A percentile compares a stretch with the other conserved stretches of the same genome.
phyloP scores from a whole-genome alignment of 2,797 vertebrate species.

The Sciurus carolinensis region DNA sequence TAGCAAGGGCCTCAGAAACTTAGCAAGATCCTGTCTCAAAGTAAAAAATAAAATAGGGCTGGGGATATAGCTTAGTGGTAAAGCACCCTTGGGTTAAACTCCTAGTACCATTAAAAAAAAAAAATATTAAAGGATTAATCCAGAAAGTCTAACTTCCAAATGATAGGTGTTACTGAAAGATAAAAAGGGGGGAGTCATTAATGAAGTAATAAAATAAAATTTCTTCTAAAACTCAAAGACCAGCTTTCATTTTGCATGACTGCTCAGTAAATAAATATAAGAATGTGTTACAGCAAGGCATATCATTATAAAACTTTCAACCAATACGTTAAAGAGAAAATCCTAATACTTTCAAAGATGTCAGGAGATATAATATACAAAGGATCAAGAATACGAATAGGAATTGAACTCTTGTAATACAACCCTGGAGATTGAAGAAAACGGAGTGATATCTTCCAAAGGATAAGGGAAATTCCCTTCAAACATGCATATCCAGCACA shows the following conservation, averaged over 20 bases:
- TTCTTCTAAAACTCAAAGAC: slow-evolving; percentile 1
- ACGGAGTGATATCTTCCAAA: slow-evolving; percentile 31
- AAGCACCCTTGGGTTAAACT: too few species aligned
- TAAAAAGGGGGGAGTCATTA: not conserved
- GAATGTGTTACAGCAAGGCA: not conserved
- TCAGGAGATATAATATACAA: not conserved
- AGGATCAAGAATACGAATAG: not conserved
- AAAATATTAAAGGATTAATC: slow-evolving; percentile 20
- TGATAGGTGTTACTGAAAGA: slow-evolving; percentile 30
- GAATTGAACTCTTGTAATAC: not conserved
- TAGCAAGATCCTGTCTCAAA: too few species aligned
- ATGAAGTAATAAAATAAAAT: not conserved
- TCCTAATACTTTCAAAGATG: not conserved
- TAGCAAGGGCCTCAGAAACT: too few species aligned
- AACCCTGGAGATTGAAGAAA: not conserved
- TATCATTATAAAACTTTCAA: slow-evolving; percentile 9
- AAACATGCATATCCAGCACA: slow-evolving; percentile 50
- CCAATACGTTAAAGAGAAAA: slow-evolving; percentile 30
- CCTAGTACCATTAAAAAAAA: not conserved
- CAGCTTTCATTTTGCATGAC: slow-evolving; percentile 39
- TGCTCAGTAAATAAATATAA: not conserved
- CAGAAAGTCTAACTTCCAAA: slow-evolving; percentile 49
- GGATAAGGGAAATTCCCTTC: slow-evolving; percentile 25
- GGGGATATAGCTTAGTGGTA: too few species aligned
- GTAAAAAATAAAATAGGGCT: too few species aligned